Evolutionary conservation across 2,113 vertebrate genomes (phyloP), one percentile per base, ranked within the genome.

Genomic region (Hypocryptadius cinnamomeus): DNA sequence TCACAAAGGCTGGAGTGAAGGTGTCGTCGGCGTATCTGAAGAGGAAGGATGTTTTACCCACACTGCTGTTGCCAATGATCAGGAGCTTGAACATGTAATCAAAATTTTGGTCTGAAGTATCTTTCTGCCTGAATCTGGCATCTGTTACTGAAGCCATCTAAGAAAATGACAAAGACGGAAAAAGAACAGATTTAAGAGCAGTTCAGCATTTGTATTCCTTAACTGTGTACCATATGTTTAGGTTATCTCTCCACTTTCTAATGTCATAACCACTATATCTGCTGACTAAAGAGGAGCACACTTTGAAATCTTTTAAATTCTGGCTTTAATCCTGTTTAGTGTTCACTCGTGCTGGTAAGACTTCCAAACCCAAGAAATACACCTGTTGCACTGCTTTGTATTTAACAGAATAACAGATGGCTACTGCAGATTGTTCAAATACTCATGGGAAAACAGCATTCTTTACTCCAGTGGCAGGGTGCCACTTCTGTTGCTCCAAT

Each of bases 11-110:
- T 37, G 98, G 98, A 51, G 98, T 99, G 97, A 99, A 99, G 51
- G 99, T 99, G 93, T 99, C 99, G 25, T 99, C 99, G 0, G 99
- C 99, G 3, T 99, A 99, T 89, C 99, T 98, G 97, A 99, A 99
- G 47, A 99, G 98, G 97, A 99, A 99, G 90, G 99, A 99, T 7
- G 99, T 99, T 94, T 99, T 99, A 56, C 99, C 99, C 22, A 99
- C 99, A 10, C 99, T 99, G 98, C 99, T 99, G 97, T 99, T 99
- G 64, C 99, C 99, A 51, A 99, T 99, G 94, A 99, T 99, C 95
- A 99, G 98, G 82, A 99, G 98, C 95, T 99, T 99, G 97, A 99
- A 99, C 99, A 99, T 99, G 97, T 99, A 99, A 97, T 99, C 99
- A 77, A 99, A 99, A 97, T 99, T 99, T 97, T 99, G 99, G 98